These are phyloP conservation scores for Trididemnum clinides DNA, from an alignment of 23 tunicate species.

Conservation along the genomic window DNA sequence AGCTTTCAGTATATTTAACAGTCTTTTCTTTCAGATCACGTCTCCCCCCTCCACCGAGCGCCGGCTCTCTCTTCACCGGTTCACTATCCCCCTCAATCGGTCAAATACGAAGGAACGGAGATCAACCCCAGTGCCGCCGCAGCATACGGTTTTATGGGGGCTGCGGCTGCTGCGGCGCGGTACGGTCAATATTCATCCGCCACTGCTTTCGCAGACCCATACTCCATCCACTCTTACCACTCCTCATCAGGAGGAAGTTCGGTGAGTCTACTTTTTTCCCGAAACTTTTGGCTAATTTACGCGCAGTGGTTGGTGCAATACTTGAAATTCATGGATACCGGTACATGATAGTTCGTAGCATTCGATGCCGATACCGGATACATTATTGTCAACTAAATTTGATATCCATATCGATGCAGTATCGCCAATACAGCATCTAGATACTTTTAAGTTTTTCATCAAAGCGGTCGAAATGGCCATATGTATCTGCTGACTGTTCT, in stretches of 20 bases:
- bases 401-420: too few relatives aligned
- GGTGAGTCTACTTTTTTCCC: constrained; percentile 47
- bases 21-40: constrained; percentile 38
- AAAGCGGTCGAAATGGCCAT: too few relatives aligned
- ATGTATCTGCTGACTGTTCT: too few relatives aligned
- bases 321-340: too few relatives aligned
- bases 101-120: constrained; percentile 68
- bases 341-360: too few relatives aligned
- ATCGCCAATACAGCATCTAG: too few relatives aligned
- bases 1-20: too few relatives aligned
- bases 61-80: constrained; percentile 57
- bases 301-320: too few relatives aligned
- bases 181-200: constrained; percentile 74
- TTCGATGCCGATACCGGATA: too few relatives aligned
- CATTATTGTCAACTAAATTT: too few relatives aligned
- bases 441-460: too few relatives aligned
- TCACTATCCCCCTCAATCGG: constrained; percentile 59
- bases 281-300: too few relatives aligned
- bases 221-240: constrained; percentile 59
- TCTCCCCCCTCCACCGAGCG: constrained; percentile 52
- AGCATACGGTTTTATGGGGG: constrained; percentile 82
- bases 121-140: constrained; percentile 77
- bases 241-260: constrained; percentile 44
- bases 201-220: constrained; percentile 57
- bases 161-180: constrained; percentile 59